Evolutionary conservation across 2,113 vertebrate species (phyloP).

Genomic region (Lanius collurio): DNA sequence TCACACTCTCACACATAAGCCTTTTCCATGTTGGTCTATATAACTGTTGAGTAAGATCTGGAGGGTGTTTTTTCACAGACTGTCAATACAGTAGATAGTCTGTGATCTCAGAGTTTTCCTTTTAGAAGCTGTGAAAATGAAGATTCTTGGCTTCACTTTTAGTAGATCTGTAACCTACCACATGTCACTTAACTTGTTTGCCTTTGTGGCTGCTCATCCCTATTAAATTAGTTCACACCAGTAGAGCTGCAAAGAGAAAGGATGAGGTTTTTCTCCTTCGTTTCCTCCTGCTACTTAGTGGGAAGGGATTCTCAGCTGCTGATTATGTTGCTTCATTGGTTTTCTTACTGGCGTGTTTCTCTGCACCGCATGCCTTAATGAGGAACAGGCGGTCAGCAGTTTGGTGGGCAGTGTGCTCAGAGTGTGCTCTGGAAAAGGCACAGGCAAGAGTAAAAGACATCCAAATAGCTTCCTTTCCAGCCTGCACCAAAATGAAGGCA

Average conservation of each 20-base stretch:
- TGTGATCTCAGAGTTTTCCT: not conserved
- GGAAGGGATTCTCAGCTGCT: conserved; percentile 4
- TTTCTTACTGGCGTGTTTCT: not conserved
- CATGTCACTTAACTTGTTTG: conserved; percentile 19
- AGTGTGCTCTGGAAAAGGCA: not conserved
- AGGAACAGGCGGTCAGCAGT: not conserved
- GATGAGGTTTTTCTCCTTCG: conserved; percentile 9
- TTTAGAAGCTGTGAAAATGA: not conserved
- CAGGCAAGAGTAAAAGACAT: not conserved
- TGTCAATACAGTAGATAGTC: not conserved
- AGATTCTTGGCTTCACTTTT: not conserved
- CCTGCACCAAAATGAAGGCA: not conserved
- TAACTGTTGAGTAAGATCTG: not conserved
- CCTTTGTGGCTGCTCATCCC: conserved; percentile 24
- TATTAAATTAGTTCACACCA: conserved; percentile 50
- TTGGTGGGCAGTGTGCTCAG: not conserved
- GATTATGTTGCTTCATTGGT: not conserved
- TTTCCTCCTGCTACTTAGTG: conserved; percentile 19
- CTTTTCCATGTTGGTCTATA: not conserved
- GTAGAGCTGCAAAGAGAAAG: conserved; percentile 42
- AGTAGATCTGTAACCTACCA: not conserved
- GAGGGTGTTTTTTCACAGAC: not conserved
- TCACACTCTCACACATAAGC: not conserved
- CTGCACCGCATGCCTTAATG: not conserved
- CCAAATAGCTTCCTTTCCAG: not conserved